phyloP scores from a whole-genome alignment of 64 coral and sea anemone species.

The Stylophora pistillata region DNA sequence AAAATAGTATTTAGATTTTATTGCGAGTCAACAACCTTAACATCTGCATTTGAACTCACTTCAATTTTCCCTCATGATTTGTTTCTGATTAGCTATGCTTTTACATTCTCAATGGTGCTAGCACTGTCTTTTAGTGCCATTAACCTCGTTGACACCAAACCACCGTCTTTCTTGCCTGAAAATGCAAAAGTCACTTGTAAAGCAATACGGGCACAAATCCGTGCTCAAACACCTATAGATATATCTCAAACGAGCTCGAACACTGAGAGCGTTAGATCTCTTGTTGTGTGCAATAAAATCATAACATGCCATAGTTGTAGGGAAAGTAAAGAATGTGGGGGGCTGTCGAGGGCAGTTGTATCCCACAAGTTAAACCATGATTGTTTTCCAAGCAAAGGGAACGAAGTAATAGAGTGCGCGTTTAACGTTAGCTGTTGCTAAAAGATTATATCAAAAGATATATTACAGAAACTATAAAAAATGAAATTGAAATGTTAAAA shows the following conservation, averaged over 20 bases:
- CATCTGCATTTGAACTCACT: not conserved
- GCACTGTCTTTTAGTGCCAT: not conserved
- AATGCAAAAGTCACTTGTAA: too few relatives aligned
- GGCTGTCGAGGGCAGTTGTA: not conserved
- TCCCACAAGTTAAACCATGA: too few relatives aligned
- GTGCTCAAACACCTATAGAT: too few relatives aligned
- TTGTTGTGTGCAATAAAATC: not conserved
- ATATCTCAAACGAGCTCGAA: not conserved
- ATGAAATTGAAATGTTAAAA: too few relatives aligned
- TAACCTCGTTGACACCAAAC: not conserved
- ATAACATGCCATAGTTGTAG: not conserved
- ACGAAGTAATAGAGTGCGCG: too few relatives aligned
- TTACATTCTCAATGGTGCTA: not conserved
- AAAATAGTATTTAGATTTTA: too few relatives aligned
- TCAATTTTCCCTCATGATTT: not conserved
- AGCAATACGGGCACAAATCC: too few relatives aligned
- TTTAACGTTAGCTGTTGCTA: too few relatives aligned
- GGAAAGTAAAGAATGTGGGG: not conserved
- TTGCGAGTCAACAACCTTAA: too few relatives aligned
- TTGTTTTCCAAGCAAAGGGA: too few relatives aligned
- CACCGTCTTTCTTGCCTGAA: not conserved
- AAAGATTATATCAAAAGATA: too few relatives aligned
- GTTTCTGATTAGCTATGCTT: not conserved
- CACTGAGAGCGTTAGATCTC: not conserved
- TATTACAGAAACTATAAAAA: too few relatives aligned